A percentile compares a stretch with the other conserved stretches of the same genome.
Conservation (phyloP, 2,797 vertebrate genomes). For the Xerus rutilus region DNA sequence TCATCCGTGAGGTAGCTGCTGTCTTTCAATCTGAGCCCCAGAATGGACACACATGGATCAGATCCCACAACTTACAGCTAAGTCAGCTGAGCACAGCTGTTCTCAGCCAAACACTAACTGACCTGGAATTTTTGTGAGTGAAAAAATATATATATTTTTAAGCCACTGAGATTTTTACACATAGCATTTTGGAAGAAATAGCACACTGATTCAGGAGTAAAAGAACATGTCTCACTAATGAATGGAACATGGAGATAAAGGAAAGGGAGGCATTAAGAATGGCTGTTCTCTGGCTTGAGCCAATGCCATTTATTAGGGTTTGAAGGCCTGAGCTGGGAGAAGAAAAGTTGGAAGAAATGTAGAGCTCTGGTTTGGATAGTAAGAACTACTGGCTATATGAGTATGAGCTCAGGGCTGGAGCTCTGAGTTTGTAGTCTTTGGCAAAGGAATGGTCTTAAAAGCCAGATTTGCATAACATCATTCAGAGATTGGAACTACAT, state of each 20-base stretch:
- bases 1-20: neutral
- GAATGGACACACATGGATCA: neutral
- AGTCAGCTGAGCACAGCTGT: neutral
- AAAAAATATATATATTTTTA: conserved; percentile 4
- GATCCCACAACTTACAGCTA: neutral
- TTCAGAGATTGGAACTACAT: neutral
- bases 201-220: neutral
- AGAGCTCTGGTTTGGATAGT: neutral
- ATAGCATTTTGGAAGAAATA: neutral
- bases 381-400: neutral
- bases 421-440: neutral
- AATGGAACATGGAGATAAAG: neutral
- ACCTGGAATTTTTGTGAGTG: neutral
- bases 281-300: neutral
- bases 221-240: neutral
- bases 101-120: neutral
- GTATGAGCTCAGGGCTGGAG: neutral
- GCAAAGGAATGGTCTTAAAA: neutral
- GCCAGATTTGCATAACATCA: neutral
- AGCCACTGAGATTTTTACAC: neutral
- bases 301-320: neutral
- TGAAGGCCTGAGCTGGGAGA: neutral
- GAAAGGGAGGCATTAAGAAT: neutral
- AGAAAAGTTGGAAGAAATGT: neutral
- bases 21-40: neutral